Evolutionary conservation across 2,113 vertebrate genomes (phyloP), one percentile per base, ranked within the genome.

Genomic region (Drymodes brunneopygia): DNA sequence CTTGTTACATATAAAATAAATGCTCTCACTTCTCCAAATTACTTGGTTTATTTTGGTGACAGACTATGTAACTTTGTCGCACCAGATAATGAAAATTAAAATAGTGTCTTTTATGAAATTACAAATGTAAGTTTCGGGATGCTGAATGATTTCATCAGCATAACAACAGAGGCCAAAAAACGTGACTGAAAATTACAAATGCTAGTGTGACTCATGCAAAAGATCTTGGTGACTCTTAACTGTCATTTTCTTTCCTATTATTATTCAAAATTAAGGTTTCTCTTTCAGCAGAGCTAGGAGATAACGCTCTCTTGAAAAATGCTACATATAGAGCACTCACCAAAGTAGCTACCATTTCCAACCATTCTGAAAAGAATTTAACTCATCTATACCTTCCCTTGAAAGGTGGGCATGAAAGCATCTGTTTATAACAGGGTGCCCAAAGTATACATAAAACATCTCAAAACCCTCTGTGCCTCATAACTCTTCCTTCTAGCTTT

Each of bases 211-310:
- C 18, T 72, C 25, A 75, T 33, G 15, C 17, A 70, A 58, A 81
- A 79, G 42, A 70, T 69, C 73, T 84, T 75, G 13, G 15, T 61
- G 58, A 69, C 42, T 75, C 65, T 81, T 51, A 81, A 57, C 40
- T 60, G 86, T 45, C 14, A 75, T 75, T 80, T 79, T 87, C 54
- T 91, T 87, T 33, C 14, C 66, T 69, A 40, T 88, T 80, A 73
- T 61, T 91, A 75, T 69, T 92, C 45, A 70, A 90, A 95, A 85
- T 13, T 51, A 48, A 87, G 79, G 47, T 21, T 61, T 84, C 44
- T 94, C 19, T 56, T 81, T 72, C 70, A 50, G 42, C 74, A 90
- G 42, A 88, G 17, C 40, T 79, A 56, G 53, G 81, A 89, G 33
- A 71, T 53, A 84, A 61, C 5, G 6, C 50, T 94, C 28, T 80